Evolutionary conservation across 2,888 invertebrate genomes (phyloP).

Genomic region (Callimorpha dominula): DNA sequence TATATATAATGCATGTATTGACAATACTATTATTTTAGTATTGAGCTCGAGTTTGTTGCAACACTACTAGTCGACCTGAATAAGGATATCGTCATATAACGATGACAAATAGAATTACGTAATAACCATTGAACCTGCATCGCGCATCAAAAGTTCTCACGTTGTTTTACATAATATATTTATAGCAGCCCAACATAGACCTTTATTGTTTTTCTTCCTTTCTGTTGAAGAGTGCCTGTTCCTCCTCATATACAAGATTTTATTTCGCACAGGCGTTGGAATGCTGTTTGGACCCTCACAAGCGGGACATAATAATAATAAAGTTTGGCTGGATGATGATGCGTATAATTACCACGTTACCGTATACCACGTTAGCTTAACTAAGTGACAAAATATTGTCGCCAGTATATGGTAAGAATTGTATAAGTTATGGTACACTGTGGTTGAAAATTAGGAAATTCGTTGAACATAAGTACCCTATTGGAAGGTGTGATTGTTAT

Average conservation of each 20-base stretch:
- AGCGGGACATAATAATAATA: background rate
- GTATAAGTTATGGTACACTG: background rate
- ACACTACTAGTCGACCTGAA: background rate
- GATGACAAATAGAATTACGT: too few species aligned
- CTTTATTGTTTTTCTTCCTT: background rate
- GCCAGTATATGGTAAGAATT: background rate
- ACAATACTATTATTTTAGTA: background rate
- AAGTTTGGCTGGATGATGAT: background rate
- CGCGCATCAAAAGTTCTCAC: background rate
- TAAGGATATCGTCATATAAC: background rate
- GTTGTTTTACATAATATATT: background rate
- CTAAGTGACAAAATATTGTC: background rate
- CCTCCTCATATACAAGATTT: background rate
- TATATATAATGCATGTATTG: background rate
- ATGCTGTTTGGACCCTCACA: background rate
- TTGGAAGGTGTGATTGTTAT: background rate
- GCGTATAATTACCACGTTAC: too few species aligned
- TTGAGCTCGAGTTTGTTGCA: background rate
- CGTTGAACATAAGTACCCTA: background rate
- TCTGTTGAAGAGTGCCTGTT: background rate
- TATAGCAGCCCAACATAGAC: background rate
- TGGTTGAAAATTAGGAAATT: background rate
- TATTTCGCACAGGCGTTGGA: background rate
- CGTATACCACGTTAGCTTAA: background rate
- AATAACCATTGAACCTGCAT: background rate